phyloP scores from a whole-genome alignment of 2,888 invertebrate genomes.

The Rotaria macrura region DNA sequence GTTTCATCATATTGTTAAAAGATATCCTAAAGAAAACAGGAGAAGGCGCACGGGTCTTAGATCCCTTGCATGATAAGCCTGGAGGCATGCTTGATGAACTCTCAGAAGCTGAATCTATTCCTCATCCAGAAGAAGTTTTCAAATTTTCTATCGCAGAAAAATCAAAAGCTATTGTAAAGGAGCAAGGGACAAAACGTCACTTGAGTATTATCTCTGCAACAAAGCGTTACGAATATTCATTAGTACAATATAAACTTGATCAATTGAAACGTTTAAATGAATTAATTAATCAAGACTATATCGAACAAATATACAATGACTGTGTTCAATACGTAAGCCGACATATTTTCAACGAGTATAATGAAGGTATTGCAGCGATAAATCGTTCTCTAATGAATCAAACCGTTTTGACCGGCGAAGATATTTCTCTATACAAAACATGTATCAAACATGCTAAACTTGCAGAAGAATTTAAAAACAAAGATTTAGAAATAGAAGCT shows the following conservation, averaged over 20 bases:
- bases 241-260: not conserved
- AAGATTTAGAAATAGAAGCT: not conserved
- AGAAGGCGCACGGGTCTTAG: not conserved
- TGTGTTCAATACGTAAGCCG: not conserved
- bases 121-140: not conserved
- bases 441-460: not conserved
- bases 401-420: not conserved
- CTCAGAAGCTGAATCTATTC: not conserved
- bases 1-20: not conserved
- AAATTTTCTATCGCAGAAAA: not conserved
- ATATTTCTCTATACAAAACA: not conserved
- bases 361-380: not conserved
- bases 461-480: not conserved
- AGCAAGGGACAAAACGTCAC: not conserved
- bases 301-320: not conserved
- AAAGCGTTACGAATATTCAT: not conserved
- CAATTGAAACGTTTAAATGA: not conserved
- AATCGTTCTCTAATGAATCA: not conserved
- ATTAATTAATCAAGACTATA: not conserved
- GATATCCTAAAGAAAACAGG: not conserved
- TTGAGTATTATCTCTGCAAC: not conserved
- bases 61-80: not conserved
- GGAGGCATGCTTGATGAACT: not conserved
- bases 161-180: not conserved
- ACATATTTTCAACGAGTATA: not conserved